Evolutionary conservation across 2,888 invertebrate species (phyloP).

Genomic region (Drosophila fulvimacula): DNA sequence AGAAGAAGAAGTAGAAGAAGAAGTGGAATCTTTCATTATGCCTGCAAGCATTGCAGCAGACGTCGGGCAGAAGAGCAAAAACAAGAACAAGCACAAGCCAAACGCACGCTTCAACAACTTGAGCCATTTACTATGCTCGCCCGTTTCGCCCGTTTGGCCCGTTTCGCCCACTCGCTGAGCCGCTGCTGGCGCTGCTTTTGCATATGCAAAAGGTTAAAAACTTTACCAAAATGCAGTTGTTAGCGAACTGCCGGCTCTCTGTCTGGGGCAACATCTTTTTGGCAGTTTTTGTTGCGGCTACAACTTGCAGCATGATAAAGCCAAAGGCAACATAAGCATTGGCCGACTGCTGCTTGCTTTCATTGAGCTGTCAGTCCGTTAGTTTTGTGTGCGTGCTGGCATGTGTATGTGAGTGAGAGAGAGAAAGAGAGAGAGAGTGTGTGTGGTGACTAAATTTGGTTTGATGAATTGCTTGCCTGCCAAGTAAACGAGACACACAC

Average conservation of each 20-base stretch:
- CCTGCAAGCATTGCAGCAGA: constrained; percentile 42
- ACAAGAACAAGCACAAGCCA: constrained; percentile 30
- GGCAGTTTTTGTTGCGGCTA: constrained; percentile 59
- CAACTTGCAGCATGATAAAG: constrained; percentile 65
- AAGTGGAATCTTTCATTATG: constrained; percentile 41
- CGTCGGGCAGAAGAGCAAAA: constrained; percentile 16
- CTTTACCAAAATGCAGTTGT: constrained; percentile 59
- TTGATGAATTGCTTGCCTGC: constrained; percentile 79
- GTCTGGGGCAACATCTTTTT: constrained; percentile 46
- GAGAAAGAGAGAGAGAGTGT: constrained; percentile 13
- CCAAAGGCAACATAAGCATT: constrained; percentile 57
- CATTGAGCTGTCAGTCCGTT: constrained; percentile 66
- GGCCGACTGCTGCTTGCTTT: constrained; percentile 57
- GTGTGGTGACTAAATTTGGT: constrained; percentile 68
- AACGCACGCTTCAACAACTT: constrained; percentile 55
- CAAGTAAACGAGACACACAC: constrained; percentile 67
- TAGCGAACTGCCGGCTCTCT: constrained; percentile 20
- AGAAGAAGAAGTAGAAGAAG: neutral
- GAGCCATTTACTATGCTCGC: constrained; percentile 43
- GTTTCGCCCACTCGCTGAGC: constrained; percentile 11
- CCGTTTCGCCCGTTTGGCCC: constrained; percentile 8
- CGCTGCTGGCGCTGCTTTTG: constrained; percentile 36
- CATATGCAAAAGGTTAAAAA: constrained; percentile 75
- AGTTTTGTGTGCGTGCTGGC: constrained; percentile 27
- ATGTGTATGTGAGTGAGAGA: neutral